Evolutionary conservation across 2,888 invertebrate genomes (phyloP).

Genomic region (Autographa gamma): DNA sequence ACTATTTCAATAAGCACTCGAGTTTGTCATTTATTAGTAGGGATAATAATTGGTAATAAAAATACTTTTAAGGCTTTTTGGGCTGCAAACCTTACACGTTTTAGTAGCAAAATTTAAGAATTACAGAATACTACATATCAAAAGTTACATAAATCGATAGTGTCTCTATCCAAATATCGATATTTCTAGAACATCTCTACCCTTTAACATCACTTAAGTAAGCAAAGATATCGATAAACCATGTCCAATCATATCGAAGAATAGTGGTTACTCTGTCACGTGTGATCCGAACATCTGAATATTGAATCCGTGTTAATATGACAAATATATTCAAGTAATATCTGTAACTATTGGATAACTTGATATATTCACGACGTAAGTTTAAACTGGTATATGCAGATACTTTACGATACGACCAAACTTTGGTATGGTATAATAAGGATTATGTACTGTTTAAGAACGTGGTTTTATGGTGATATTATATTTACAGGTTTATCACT

Average conservation of each 20-base stretch:
- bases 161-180: neutral
- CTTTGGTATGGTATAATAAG: slow-evolving; percentile 2
- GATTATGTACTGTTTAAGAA: slow-evolving; percentile 20
- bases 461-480: slow-evolving; percentile 13
- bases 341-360: neutral
- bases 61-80: no score
- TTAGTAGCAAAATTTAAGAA: no score
- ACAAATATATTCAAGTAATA: neutral
- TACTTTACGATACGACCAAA: slow-evolving; percentile 19
- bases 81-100: no score
- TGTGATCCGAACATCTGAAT: neutral
- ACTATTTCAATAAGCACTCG: no score
- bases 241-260: neutral
- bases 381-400: slow-evolving; percentile 5
- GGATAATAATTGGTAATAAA: no score
- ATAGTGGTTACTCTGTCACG: neutral
- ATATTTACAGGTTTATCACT: neutral
- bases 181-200: neutral
- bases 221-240: neutral
- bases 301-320: neutral
- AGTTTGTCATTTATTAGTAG: no score
- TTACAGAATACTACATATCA: no score
- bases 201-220: neutral
- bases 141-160: no score
- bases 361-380: neutral